phyloP scores from a whole-genome alignment of 2,888 invertebrate species.

The Microctonus hyperodae region DNA sequence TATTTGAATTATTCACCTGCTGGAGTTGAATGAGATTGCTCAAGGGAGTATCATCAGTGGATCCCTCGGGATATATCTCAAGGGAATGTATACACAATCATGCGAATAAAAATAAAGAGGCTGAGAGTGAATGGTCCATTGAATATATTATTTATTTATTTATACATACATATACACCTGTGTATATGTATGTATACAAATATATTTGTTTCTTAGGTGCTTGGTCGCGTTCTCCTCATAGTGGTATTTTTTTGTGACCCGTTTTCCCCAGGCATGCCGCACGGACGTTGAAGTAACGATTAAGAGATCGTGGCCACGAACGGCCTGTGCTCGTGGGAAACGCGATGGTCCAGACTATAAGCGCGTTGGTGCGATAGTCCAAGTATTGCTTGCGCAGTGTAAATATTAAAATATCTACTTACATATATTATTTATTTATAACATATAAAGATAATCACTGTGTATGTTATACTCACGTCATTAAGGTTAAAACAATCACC shows the following conservation, averaged over 20 bases:
- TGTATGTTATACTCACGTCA: too few species aligned
- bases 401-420: slow-evolving; percentile 13
- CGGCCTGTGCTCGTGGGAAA: slow-evolving; percentile 58
- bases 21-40: background rate
- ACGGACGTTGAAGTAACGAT: slow-evolving; percentile 45
- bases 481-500: slow-evolving; percentile 56
- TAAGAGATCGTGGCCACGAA: slow-evolving; percentile 51
- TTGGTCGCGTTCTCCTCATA: slow-evolving; percentile 1
- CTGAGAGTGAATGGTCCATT: background rate
- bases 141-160: slow-evolving; percentile 1
- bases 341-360: slow-evolving; percentile 49
- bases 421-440: too few species aligned
- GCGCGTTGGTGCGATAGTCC: slow-evolving; percentile 36
- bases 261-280: slow-evolving; percentile 27
- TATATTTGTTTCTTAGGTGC: background rate
- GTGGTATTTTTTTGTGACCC: slow-evolving; percentile 26
- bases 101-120: background rate
- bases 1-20: slow-evolving; percentile 1
- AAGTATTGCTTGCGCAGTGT: slow-evolving; percentile 27
- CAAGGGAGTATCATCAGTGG: background rate
- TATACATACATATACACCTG: too few species aligned
- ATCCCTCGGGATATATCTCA: background rate
- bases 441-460: too few species aligned
- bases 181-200: background rate
- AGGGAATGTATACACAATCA: background rate